Conservation (phyloP, 2,797 vertebrate genomes). For the Stomatorhinus walkeri region DNA sequence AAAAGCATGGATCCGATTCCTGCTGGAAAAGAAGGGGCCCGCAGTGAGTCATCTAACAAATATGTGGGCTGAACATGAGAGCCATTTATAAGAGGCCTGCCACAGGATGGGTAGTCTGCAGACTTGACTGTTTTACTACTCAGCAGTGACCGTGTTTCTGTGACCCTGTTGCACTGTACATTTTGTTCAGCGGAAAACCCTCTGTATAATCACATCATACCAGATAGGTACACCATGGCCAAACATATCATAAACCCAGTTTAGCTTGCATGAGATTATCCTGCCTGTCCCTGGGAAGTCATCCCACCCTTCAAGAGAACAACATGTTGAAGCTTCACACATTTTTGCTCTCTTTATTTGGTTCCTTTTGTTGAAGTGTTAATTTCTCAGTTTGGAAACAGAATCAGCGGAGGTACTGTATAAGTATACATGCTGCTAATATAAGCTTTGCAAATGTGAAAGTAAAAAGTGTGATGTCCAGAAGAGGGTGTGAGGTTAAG, state of each 20-base stretch:
- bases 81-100: not conserved
- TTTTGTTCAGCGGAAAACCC: not conserved
- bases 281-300: not conserved
- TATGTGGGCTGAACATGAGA: conserved; percentile 4
- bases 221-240: not conserved
- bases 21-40: not conserved
- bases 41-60: not conserved
- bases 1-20: not conserved
- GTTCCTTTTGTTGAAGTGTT: not conserved
- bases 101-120: not conserved
- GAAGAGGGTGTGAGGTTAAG: not conserved
- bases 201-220: not conserved
- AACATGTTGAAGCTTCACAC: not conserved
- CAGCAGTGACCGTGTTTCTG: not conserved
- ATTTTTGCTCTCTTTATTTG: not conserved
- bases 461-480: not conserved
- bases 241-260: not conserved
- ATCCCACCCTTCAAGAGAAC: not conserved
- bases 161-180: not conserved
- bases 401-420: not conserved
- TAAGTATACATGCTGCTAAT: not conserved
- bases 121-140: conserved; percentile 4
- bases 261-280: not conserved
- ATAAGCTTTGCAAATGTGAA: not conserved
- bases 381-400: not conserved